Evolutionary conservation across 1,140 invertebrate species (phyloP), one percentile per base, ranked within the genome.

Genomic region (Drosophila miranda): DNA sequence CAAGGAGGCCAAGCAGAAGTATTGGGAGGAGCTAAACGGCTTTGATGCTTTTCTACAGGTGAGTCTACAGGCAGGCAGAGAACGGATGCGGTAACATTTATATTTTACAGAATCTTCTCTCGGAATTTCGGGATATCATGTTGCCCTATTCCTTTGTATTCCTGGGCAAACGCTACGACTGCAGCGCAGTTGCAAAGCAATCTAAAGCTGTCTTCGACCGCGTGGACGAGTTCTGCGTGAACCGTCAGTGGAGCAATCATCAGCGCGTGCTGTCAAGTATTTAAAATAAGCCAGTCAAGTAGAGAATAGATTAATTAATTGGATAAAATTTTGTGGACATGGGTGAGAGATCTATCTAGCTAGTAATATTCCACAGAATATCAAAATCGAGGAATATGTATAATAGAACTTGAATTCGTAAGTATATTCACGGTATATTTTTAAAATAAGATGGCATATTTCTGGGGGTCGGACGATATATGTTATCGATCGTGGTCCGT

Each of bases 191-290:
- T 3, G 42, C 59, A 9, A 57, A 56, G 1, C 70, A 71, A 8
- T 52, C 41, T 2, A 46, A 59, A 2, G 13, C 14, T 6, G 48
- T 66, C 6, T 69, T 53, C n/a, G 14, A 6, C 3, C 62, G 53
- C 9, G 87, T 90, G 14, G 89, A 90, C 63, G 44, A 62, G 30
- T 78, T 89, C n/a, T 90, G 89, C 16, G n/a, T 61, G 14, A 19
- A 55, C 1, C 50, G 75, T 42, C 52, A 56, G 1, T 90, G 88
- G 88, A 76, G 48, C 14, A 42, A 38, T 16, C 70, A 87, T 38
- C 68, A 78, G 60, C 73, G 84, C 0, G 54, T 89, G 0, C 41
- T 90, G 16, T 16, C 16, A 16, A 16, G 0, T 16, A 16, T 16
- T 16, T 16, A 16, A 16, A 16, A 16, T 16, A 16, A 16, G 16